Evolutionary conservation across 2,113 vertebrate species (phyloP).

Genomic region (Oceanodroma tethys): DNA sequence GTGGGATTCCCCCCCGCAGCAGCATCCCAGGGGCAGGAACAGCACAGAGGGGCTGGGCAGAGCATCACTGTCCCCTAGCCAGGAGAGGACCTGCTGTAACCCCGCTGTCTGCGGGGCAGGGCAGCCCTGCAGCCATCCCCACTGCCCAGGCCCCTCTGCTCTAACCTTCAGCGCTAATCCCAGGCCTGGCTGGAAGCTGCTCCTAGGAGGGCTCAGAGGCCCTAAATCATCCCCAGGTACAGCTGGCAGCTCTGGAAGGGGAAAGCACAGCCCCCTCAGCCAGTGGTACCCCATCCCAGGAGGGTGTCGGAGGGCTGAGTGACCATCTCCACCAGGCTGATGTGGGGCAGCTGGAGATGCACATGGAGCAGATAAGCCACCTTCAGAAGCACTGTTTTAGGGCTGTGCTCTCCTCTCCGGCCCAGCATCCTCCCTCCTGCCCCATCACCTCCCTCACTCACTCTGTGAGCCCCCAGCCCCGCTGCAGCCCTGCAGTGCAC

Average conservation of each 20-base stretch:
- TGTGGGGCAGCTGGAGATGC: not conserved
- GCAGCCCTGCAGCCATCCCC: not conserved
- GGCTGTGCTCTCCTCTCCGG: not conserved
- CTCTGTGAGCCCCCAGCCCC: fast-evolving
- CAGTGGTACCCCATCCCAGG: too few species aligned
- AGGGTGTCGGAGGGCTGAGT: not conserved
- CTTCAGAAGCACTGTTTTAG: not conserved
- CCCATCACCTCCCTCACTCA: not conserved
- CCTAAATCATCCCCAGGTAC: too few species aligned
- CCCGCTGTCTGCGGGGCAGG: not conserved
- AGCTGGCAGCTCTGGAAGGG: too few species aligned
- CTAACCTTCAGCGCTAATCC: not conserved
- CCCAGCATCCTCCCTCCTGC: not conserved
- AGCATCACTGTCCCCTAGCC: not conserved
- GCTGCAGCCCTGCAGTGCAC: not conserved
- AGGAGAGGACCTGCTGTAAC: not conserved
- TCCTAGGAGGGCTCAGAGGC: too few species aligned
- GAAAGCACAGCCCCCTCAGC: too few species aligned
- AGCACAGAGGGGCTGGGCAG: not conserved
- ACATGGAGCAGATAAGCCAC: fast-evolving
- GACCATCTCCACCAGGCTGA: not conserved
- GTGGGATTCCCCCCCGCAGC: fast-evolving
- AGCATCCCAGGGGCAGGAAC: not conserved
- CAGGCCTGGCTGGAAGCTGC: not conserved
- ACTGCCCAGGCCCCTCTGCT: not conserved